These are phyloP conservation scores for Sinohyriopsis cumingii DNA, from an alignment of 2,888 invertebrate species.

Conservation along the genomic window DNA sequence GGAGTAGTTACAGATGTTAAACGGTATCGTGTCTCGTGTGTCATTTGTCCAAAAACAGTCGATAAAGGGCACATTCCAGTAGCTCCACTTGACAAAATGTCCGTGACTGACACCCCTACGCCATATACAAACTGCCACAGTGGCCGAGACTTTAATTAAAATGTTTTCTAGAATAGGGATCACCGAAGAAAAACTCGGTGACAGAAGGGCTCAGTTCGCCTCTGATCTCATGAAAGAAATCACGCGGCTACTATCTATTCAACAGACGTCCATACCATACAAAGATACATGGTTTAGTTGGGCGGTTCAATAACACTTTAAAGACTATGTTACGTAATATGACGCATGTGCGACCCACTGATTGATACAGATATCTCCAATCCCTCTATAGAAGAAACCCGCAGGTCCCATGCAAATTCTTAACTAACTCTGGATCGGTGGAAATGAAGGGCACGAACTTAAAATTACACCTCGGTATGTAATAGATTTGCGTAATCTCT, in stretches of 20 bases:
- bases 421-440: slow-evolving; percentile 14
- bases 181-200: slow-evolving; percentile 2
- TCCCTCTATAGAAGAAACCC: slow-evolving; percentile 24
- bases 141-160: slow-evolving; percentile 6
- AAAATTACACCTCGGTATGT: slow-evolving; percentile 27
- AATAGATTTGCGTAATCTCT: slow-evolving; percentile 24
- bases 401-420: slow-evolving; percentile 16
- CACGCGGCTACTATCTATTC: not conserved
- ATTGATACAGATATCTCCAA: slow-evolving; percentile 44
- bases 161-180: slow-evolving; percentile 6
- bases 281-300: slow-evolving; percentile 30
- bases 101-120: not conserved
- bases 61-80: not conserved
- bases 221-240: slow-evolving; percentile 11
- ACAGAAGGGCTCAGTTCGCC: slow-evolving; percentile 7
- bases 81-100: not conserved
- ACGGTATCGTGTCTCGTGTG: not conserved
- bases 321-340: slow-evolving; percentile 37
- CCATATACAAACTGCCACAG: slow-evolving; percentile 4
- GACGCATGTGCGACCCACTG: slow-evolving; percentile 20
- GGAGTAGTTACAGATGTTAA: too few relatives aligned
- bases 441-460: not conserved
- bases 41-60: too few relatives aligned
- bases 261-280: slow-evolving; percentile 3
- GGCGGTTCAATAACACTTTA: slow-evolving; percentile 38